Evolutionary conservation across 1,140 invertebrate species (phyloP), one percentile per base, ranked within the genome.

Genomic region (Euglossa dilemma): DNA sequence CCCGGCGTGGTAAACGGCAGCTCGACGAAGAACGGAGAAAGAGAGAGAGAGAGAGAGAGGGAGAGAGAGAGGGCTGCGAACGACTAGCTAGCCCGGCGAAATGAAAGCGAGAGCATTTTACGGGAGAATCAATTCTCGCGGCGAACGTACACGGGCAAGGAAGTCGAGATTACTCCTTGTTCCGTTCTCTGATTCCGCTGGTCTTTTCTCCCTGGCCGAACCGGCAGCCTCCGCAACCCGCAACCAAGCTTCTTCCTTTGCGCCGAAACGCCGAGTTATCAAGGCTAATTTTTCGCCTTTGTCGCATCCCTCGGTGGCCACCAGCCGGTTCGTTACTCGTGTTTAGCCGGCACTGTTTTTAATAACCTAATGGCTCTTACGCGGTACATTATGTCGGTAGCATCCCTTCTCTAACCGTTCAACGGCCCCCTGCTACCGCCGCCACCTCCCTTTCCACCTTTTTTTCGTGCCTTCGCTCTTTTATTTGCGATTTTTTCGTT

Each of bases 291-390:
- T 93, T 92, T 85, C 90, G 89, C 89, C 89, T 91, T 92, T 91
- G 90, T 92, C 87, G 89, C 80, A 82, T 78, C 85, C 79, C 84
- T 85, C 85, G 83, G 74, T 88, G 82, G 87, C 83, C 83, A 88
- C 61, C 89, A 78, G 70, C 76, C 79, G 66, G 85, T 83, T 87
- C 82, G 86, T 91, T 92, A 89, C 86, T 87, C 90, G 89, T 86
- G 87, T 90, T 88, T 90, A 90, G 85, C 84, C 86, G 85, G 85
- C 84, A 86, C 89, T 92, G 90, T 92, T 94, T 93, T 94, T 94
- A 94, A 94, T 94, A 93, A 94, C 92, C 92, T 93, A 94, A 93
- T 94, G 93, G 93, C 92, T 94, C 91, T 93, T 91, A 92, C 89
- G 87, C 89, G 89, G 88, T 86, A 91, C 90, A 90, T 91, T 91